Conservation (phyloP, 2,888 invertebrate genomes). For the Bombylius discolor region DNA sequence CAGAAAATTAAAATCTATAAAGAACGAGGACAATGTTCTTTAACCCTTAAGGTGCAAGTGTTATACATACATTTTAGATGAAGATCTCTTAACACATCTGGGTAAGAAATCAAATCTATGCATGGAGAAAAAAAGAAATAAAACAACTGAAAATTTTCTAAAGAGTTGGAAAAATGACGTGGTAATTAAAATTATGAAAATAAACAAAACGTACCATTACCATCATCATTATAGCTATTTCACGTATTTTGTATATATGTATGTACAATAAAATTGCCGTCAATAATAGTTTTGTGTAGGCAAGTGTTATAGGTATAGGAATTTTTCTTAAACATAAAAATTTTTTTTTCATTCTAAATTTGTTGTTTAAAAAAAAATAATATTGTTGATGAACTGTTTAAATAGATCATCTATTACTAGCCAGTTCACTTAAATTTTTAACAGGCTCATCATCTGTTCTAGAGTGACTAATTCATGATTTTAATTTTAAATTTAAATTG, state of each 20-base stretch:
- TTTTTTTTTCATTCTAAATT: too few species aligned
- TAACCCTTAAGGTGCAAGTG: not conserved
- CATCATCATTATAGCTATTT: too few species aligned
- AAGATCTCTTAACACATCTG: not conserved
- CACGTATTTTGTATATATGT: too few species aligned
- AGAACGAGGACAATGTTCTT: not conserved
- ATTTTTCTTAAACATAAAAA: too few species aligned
- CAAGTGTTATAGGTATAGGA: too few species aligned
- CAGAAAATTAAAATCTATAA: not conserved
- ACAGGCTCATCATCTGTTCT: constrained; percentile 2
- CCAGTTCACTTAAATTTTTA: constrained; percentile 4
- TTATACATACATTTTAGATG: too few species aligned
- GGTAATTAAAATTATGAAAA: not conserved
- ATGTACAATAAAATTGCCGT: too few species aligned
- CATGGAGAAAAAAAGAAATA: too few species aligned
- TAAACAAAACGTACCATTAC: not conserved
- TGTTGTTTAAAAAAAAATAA: too few species aligned
- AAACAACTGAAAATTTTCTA: not conserved
- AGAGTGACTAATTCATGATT: not conserved
- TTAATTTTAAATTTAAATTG: not conserved
- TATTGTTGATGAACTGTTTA: too few species aligned
- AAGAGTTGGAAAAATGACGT: not conserved
- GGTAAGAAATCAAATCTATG: not conserved
- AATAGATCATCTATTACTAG: too few species aligned
- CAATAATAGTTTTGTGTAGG: too few species aligned